Base-by-base conservation (phyloP, 2,113 vertebrate species). In the Podarcis raffonei region DNA sequence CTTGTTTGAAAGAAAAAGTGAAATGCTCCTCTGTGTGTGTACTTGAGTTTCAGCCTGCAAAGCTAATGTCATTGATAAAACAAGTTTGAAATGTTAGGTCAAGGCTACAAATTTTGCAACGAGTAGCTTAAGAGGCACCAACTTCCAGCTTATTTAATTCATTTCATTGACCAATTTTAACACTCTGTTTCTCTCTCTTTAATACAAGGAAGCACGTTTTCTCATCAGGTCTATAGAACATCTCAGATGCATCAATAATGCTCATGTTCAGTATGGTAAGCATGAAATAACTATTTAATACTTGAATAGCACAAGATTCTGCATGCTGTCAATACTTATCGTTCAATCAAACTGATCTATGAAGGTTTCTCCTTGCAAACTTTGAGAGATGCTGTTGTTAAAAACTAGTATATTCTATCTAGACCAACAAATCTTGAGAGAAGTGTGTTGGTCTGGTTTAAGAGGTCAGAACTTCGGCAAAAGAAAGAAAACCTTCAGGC, bases 181-280 rank as follows among this genome's bases (percentile, higher is more conserved):
- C 79, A 77, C 88, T 8, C 83, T 13, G 6, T 77, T 59, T 91
- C 89, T 91, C 7, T 72, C 91, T 93, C 27, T 18, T 62, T 86
- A 85, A 85, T 87, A 93, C 90, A 96, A 99, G 99, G 98, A 98
- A 97, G 97, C 97, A 3, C 96, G 89, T 65, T 97, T 97, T 92
- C 95, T 99, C 23, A 96, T 94, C 90, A 97, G 96, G 91, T 98
- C 98, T 72, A 96, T 99, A 90, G 98, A 99, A 89, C 98, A 99
- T 89, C 92, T 99, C 77, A 98, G 97, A 93, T 96, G 96, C 79
- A 96, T 99, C 87, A 81, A 96, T 89, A 99, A 98, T 88, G 98
- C 98, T 72, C 98, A 99, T 16, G 92, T 99, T 89, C 98, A 99
- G 91, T 97, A 98, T 27, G 99, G 99, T 99, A 85, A 95, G 98